phyloP scores from a whole-genome alignment of 2,797 vertebrate species.

The Glyptemys insculpta region DNA sequence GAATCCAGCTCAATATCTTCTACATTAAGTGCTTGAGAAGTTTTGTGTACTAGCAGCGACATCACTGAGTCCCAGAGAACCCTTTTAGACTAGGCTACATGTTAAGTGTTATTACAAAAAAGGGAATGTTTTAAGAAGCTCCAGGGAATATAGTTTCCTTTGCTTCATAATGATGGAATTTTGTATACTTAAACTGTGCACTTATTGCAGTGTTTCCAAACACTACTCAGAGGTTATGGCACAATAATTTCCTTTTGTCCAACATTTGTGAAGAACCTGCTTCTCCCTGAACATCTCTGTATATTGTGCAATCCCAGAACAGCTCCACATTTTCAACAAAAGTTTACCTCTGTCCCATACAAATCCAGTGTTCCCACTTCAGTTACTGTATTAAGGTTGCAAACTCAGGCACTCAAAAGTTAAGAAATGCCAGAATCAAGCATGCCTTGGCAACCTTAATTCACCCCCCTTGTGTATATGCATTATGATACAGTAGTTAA shows the following conservation, averaged over 20 bases:
- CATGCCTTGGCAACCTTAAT: background rate
- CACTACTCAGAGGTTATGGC: too few relatives aligned
- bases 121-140: background rate
- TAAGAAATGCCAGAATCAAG: background rate
- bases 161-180: background rate
- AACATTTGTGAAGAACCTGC: too few relatives aligned
- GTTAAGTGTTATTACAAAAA: background rate
- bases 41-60: background rate
- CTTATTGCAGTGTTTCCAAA: too few relatives aligned
- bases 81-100: background rate
- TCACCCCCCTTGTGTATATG: background rate
- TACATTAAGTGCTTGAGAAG: background rate
- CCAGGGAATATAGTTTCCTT: background rate
- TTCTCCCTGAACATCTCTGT: too few relatives aligned
- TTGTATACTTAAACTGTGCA: background rate
- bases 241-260: too few relatives aligned
- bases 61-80: background rate
- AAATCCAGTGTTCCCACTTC: background rate
- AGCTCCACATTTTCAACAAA: background rate
- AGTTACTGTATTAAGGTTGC: background rate
- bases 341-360: background rate
- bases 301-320: background rate
- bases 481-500: background rate
- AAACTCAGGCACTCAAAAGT: background rate
- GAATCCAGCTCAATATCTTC: background rate